phyloP scores from a whole-genome alignment of 2,888 invertebrate species.

The Trachelus iudaicus region DNA sequence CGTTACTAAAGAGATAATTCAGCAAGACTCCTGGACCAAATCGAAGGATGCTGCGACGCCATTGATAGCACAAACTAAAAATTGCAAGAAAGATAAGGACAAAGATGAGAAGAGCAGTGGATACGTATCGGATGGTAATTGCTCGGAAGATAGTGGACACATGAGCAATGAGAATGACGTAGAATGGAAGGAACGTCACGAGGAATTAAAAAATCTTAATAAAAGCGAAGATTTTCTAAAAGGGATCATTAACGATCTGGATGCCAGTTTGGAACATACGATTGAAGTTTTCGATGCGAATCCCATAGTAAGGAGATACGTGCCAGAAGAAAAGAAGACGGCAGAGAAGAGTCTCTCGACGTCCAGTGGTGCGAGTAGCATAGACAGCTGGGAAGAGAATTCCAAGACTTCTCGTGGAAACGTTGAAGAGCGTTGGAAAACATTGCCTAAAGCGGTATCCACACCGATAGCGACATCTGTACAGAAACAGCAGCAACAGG shows the following conservation, averaged over 20 bases:
- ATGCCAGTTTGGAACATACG: constrained; percentile 44
- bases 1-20: constrained; percentile 25
- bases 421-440: constrained; percentile 8
- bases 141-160: constrained; percentile 83
- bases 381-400: constrained; percentile 48
- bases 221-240: constrained; percentile 47
- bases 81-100: constrained; percentile 19
- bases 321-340: constrained; percentile 33
- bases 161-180: constrained; percentile 79
- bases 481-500: background rate
- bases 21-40: constrained; percentile 44
- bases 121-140: constrained; percentile 72
- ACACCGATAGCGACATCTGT: background rate
- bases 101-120: constrained; percentile 54
- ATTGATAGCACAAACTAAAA: constrained; percentile 32
- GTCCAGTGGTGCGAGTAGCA: constrained; percentile 48
- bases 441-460: background rate
- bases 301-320: constrained; percentile 40
- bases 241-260: constrained; percentile 49
- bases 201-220: constrained; percentile 35
- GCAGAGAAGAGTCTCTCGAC: constrained; percentile 33
- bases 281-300: constrained; percentile 50
- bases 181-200: constrained; percentile 49
- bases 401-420: constrained; percentile 26
- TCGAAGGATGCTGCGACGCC: constrained; percentile 27